Base-by-base conservation (phyloP, 1,140 invertebrate genomes). In the Acarapis woodi region DNA sequence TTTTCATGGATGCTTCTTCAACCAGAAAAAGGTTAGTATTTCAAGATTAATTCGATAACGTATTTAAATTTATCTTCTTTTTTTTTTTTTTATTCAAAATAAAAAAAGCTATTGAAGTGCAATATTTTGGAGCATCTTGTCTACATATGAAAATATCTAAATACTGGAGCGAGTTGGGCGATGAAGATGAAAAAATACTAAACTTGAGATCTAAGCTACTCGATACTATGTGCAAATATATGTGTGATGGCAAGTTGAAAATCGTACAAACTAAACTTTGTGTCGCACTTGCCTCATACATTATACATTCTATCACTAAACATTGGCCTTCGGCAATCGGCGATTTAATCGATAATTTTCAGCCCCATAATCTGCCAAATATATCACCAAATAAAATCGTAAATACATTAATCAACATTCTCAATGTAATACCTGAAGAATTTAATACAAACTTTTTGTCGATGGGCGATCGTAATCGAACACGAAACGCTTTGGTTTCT, bases 61-160 rank as follows among this genome's bases (percentile, higher is more conserved):
- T 29, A 12, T 15, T 26, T 29, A 5, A 42, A 37, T 20, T n/a
- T n/a, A n/a, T n/a, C n/a, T n/a, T n/a, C n/a, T n/a, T n/a, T n/a
- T n/a, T n/a, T n/a, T n/a, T n/a, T n/a, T n/a, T n/a, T n/a, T n/a
- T n/a, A n/a, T n/a, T n/a, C n/a, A n/a, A n/a, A n/a, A n/a, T n/a
- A n/a, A 58, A 63, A 35, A 51, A 85, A 77, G 59, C 65, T 30
- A 64, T 67, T 37, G 78, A 85, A 59, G 70, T 80, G 3, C 78
- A 85, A 54, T 87, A 79, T 58, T 90, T 80, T 65, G 82, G 72
- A 38, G 79, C 80, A 5, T 77, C 70, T 34, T 79, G 76, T 32
- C 54, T 88, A 26, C 73, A 87, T 48, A 64, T 67, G 0, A 88
- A 88, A 57, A 65, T 88, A 25, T 67, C 75, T 42, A 71, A 73